phyloP scores from a whole-genome alignment of 2,113 vertebrate species.

The Terrapene triunguis region DNA sequence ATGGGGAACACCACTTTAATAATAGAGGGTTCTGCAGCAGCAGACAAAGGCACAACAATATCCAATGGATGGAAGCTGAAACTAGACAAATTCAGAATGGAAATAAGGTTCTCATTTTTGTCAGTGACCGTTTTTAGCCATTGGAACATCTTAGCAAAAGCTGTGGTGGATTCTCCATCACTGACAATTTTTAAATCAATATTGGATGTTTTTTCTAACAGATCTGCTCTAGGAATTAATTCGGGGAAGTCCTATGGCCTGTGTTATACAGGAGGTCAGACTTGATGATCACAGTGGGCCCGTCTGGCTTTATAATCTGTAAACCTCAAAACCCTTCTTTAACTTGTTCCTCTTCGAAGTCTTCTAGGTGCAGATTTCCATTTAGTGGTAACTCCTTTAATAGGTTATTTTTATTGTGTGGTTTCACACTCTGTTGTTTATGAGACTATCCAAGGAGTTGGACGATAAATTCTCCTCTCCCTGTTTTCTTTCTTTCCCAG shows the following conservation, averaged over 20 bases:
- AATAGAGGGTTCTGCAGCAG: neutral
- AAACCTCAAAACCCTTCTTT: fast-evolving
- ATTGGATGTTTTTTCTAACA: neutral
- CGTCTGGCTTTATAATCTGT: neutral
- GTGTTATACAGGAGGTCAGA: neutral
- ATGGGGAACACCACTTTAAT: neutral
- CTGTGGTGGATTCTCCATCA: neutral
- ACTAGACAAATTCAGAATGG: neutral
- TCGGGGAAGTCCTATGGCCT: neutral
- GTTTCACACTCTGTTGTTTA: neutral
- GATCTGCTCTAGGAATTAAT: neutral
- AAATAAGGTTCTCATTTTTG: neutral
- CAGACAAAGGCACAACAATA: fast-evolving
- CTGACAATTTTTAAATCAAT: neutral
- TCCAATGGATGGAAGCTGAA: fast-evolving
- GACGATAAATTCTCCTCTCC: neutral
- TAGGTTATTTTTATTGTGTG: neutral
- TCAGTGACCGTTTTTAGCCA: neutral
- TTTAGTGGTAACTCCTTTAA: neutral
- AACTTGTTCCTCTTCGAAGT: neutral
- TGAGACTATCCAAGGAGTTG: neutral
- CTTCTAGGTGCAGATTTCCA: neutral
- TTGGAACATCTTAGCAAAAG: neutral
- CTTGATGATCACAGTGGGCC: neutral
- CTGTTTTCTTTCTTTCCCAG: neutral